Conservation (phyloP, 53 echinoderm and acorn worm genomes). For the Apostichopus leukothele region DNA sequence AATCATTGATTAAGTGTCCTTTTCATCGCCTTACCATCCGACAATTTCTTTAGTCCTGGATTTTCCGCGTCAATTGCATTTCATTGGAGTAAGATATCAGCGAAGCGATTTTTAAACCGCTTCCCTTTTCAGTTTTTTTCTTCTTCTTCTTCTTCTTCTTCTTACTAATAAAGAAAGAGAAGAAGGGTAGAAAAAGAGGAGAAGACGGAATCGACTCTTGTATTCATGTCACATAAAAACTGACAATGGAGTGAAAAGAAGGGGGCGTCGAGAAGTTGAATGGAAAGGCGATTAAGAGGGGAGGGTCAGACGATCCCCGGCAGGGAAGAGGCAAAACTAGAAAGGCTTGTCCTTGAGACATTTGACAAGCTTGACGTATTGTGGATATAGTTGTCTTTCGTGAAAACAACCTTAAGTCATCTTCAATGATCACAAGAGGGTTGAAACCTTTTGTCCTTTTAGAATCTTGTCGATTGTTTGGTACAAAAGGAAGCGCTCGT, state of each 20-base stretch:
- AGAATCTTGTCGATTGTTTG: slow-evolving; percentile 2
- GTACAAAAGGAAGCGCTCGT: slow-evolving; percentile 21
- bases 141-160: no score
- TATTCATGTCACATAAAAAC: slow-evolving; percentile 5
- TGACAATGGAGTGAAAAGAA: slow-evolving; percentile 27
- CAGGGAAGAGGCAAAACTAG: neutral
- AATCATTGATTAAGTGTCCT: slow-evolving; percentile 32
- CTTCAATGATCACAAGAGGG: slow-evolving; percentile 5
- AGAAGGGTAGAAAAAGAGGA: no score
- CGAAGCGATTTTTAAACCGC: slow-evolving; percentile 28
- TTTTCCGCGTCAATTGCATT: slow-evolving; percentile 46
- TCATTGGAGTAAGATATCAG: slow-evolving; percentile 5
- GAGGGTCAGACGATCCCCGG: neutral
- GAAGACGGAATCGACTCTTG: neutral
- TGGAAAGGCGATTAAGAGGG: slow-evolving; percentile 15
- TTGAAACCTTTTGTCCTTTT: neutral
- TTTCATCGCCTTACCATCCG: slow-evolving; percentile 10
- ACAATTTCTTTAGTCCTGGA: slow-evolving; percentile 4
- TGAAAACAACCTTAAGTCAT: slow-evolving; percentile 22
- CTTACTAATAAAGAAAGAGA: no score
- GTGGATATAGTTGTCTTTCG: neutral
- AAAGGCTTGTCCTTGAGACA: slow-evolving; percentile 24
- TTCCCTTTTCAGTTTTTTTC: neutral
- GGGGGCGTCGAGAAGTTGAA: slow-evolving; percentile 19
- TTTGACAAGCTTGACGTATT: slow-evolving; percentile 21